phyloP scores from a whole-genome alignment of 1,140 invertebrate species.

The Hypsibius dujardini region DNA sequence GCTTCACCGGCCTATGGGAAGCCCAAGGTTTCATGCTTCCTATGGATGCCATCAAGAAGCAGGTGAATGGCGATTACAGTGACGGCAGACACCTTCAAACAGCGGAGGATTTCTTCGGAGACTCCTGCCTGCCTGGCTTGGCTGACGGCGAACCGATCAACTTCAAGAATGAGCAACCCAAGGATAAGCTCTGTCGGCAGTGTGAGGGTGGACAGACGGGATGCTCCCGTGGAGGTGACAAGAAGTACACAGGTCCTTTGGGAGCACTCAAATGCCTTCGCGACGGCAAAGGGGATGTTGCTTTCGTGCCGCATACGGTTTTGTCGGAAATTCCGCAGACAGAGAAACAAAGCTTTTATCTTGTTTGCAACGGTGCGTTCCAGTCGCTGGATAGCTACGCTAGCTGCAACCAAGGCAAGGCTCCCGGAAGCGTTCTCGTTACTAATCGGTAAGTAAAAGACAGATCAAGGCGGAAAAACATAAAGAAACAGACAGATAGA shows the following conservation, averaged over 20 bases:
- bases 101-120: constrained; percentile 3
- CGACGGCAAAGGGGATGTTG: constrained; percentile 7
- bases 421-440: neutral
- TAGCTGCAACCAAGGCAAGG: neutral
- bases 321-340: neutral
- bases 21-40: constrained; percentile 6
- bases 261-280: neutral
- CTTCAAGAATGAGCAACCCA: neutral
- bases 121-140: constrained; percentile 12
- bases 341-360: neutral
- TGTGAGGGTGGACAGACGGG: neutral
- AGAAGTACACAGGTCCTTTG: neutral
- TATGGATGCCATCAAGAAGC: neutral
- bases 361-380: neutral
- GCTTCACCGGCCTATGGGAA: constrained; percentile 7
- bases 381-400: neutral
- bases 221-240: neutral
- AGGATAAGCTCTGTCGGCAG: constrained; percentile 1
- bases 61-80: neutral
- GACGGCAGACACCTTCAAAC: neutral
- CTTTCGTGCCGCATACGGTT: constrained; percentile 12
- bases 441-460: neutral
- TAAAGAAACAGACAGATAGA: constrained; percentile 4
- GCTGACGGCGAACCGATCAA: neutral
- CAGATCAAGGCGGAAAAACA: neutral